A percentile compares a stretch with the other conserved stretches of the same genome.
Evolutionary conservation across 2,797 vertebrate species (phyloP).

Genomic region (Bradypodion pumilum): DNA sequence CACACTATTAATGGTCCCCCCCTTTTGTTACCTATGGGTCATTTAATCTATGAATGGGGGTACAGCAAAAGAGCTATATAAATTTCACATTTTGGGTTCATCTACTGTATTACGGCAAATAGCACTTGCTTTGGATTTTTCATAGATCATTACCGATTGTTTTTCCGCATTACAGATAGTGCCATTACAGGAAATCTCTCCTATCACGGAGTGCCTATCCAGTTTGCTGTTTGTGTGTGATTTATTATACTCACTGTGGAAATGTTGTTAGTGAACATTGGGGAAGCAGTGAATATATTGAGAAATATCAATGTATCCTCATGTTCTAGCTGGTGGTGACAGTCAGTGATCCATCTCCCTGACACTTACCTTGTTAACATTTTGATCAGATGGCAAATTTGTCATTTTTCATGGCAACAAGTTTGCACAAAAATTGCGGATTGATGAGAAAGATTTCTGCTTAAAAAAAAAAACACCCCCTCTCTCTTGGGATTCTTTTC

Average conservation of each 20-base stretch:
- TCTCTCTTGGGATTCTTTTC: constrained; percentile 63
- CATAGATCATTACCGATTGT: constrained; percentile 86
- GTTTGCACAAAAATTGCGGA: constrained; percentile 82
- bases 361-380: constrained; percentile 95
- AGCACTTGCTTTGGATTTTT: constrained; percentile 82
- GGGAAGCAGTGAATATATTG: constrained; percentile 84
- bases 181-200: constrained; percentile 79
- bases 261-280: constrained; percentile 85
- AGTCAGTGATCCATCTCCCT: constrained; percentile 89
- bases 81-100: constrained; percentile 66
- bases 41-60: constrained; percentile 40
- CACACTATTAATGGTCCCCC: constrained; percentile 63
- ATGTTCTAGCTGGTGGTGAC: constrained; percentile 85
- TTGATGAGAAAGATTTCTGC: constrained; percentile 74
- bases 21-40: constrained; percentile 55
- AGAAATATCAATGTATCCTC: constrained; percentile 92
- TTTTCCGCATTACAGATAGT: constrained; percentile 78
- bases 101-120: constrained; percentile 75
- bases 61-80: constrained; percentile 56
- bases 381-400: constrained; percentile 91
- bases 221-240: constrained; percentile 84
- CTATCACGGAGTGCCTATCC: constrained; percentile 77
- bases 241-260: constrained; percentile 82
- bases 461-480: neutral
- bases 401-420: constrained; percentile 86